A percentile compares a stretch with the other conserved stretches of the same genome.
phyloP scores from a whole-genome alignment of 23 tunicate genomes.

The Styela clava region DNA sequence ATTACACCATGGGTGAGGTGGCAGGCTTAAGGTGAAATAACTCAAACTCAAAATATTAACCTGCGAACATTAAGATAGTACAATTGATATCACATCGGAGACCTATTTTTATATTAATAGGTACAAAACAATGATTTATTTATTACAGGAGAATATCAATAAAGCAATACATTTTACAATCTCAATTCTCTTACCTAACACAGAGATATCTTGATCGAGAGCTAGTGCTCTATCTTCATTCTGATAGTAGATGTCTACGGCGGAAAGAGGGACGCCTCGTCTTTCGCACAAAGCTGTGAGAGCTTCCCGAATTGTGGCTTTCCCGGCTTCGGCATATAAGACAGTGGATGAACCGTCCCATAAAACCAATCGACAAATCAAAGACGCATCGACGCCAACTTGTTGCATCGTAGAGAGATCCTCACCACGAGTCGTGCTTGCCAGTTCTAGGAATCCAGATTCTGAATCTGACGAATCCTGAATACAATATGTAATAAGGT shows the following conservation, averaged over 20 bases:
- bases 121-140: too few species aligned
- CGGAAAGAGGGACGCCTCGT: constrained; percentile 46
- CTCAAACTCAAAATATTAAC: too few species aligned
- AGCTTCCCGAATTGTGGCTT: constrained; percentile 51
- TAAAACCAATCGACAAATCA: constrained; percentile 58
- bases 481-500: not conserved
- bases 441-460: constrained; percentile 9
- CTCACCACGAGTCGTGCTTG: constrained; percentile 4
- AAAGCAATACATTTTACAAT: too few species aligned
- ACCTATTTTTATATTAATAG: too few species aligned
- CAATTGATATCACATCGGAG: too few species aligned
- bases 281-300: constrained; percentile 52
- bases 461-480: constrained; percentile 82
- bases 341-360: constrained; percentile 80
- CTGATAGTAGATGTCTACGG: constrained; percentile 43
- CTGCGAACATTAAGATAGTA: too few species aligned
- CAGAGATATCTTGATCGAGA: constrained; percentile 54
- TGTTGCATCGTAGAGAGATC: not conserved
- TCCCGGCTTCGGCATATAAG: constrained; percentile 48
- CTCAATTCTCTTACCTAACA: constrained; percentile 49
- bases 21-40: too few species aligned
- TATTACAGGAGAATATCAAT: too few species aligned
- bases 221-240: constrained; percentile 44
- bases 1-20: too few species aligned
- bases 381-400: constrained; percentile 36